Conservation (phyloP, 2,113 vertebrate species). For the Scolopax mira region DNA sequence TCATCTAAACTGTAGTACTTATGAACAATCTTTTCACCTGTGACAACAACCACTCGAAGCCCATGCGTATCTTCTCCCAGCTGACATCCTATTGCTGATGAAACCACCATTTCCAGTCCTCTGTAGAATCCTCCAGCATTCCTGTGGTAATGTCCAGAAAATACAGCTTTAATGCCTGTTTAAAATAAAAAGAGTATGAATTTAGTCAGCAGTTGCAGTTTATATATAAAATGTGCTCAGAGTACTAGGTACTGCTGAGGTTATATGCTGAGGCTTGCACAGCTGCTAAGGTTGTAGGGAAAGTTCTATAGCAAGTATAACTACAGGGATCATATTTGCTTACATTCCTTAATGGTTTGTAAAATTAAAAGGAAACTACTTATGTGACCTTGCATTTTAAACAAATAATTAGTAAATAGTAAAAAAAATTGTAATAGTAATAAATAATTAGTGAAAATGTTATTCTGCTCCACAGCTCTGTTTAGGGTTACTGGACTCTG, state of each 20-base stretch:
- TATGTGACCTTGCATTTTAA: neutral
- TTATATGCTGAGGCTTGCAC: neutral
- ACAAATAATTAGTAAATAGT: neutral
- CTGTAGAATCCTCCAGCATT: constrained; percentile 87
- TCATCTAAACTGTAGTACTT: constrained; percentile 87
- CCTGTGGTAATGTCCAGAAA: constrained; percentile 93
- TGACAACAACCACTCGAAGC: constrained; percentile 88
- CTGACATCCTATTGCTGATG: constrained; percentile 95
- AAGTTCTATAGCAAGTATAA: neutral
- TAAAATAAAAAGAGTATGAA: neutral
- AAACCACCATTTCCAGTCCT: constrained; percentile 92
- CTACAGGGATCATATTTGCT: neutral
- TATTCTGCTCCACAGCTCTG: neutral
- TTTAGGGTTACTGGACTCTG: neutral
- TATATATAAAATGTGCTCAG: neutral
- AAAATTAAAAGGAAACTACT: neutral
- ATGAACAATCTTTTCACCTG: constrained; percentile 80
- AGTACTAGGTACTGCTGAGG: neutral
- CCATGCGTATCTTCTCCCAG: constrained; percentile 88
- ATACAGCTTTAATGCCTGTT: constrained; percentile 89
- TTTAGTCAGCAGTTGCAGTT: neutral
- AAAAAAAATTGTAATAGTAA: neutral
- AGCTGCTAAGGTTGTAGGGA: neutral
- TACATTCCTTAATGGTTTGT: neutral
- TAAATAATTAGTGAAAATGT: neutral